Evolutionary conservation across 2,113 vertebrate genomes (phyloP), one percentile per base, ranked within the genome.

Genomic region (Hippopotamus amphibius): DNA sequence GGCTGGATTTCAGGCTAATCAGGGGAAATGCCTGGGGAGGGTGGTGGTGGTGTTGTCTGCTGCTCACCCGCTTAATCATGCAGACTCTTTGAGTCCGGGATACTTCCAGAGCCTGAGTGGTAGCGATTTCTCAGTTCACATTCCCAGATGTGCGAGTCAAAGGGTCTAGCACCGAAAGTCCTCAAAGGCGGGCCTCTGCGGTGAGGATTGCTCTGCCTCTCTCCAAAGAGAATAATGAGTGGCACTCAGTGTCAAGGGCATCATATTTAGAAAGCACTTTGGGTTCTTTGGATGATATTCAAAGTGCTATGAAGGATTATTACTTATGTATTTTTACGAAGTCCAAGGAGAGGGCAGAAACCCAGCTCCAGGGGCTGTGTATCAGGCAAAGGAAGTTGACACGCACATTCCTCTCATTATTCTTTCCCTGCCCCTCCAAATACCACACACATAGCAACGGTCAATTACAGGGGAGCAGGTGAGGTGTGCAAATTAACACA

Each of bases 11-110:
- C 92, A 97, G 95, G 79, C 96, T 98, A 97, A 98, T 98, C 95
- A 98, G 79, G 96, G 97, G 97, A 98, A 97, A 98, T 98, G 96
- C 97, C 96, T 97, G 87, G 89, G 90, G 95, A 97, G 98, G 97
- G 96, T 98, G 97, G 97, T 95, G 97, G 80, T 85, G 69, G 74
- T 57, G 90, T 59, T 85, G 95, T 95, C 83, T 95, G 96, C 57
- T 88, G 93, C 24, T 96, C 89, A 53, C 95, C 41, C 50, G 11
- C 92, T 97, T 97, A 93, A 97, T 97, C 96, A 95, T 7, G 1
- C 94, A 96, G 97, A 92, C 87, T 71, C 92, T 95, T 19, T 37
- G 80, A 95, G 76, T 92, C 41, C 96, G 92, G 87, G 83, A 97
- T 93, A 57, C 79, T 88, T 93, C 46, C 93, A 90, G 71, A 74